Conservation (phyloP, 1,140 invertebrate species). For the Pseudomyrmex concolor region DNA sequence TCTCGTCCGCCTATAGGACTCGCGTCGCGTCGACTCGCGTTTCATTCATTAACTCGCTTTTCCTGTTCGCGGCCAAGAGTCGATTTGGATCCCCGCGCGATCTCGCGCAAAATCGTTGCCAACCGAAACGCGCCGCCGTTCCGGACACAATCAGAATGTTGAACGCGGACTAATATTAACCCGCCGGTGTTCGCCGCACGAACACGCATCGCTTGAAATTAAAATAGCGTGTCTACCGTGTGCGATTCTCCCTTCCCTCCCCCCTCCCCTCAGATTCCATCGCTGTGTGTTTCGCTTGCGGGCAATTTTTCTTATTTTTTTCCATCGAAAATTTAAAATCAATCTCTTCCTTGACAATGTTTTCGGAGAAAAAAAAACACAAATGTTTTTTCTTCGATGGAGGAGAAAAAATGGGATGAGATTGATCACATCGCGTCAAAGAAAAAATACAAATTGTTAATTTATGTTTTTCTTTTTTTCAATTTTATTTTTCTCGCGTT, state of each 20-base stretch:
- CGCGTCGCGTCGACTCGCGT: background rate
- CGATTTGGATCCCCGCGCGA: conserved; percentile 17
- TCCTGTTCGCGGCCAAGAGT: conserved; percentile 7
- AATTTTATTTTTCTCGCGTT: no score
- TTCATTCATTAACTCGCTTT: conserved; percentile 69
- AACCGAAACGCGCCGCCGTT: background rate
- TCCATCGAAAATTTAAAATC: no score
- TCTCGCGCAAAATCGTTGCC: conserved; percentile 16
- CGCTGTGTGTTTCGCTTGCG: background rate
- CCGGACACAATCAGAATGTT: conserved; percentile 16
- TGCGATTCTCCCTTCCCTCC: background rate
- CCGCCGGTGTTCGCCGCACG: background rate
- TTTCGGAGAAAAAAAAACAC: no score
- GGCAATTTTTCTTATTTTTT: no score
- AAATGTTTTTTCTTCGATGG: no score
- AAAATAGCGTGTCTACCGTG: background rate
- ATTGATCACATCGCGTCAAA: no score
- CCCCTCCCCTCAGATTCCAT: background rate
- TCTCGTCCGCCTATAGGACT: no score
- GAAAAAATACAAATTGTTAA: no score
- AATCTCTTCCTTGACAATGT: no score
- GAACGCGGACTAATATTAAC: conserved; percentile 27
- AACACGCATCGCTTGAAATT: background rate
- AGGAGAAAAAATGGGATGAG: no score
- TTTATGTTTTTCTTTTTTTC: no score